These are phyloP conservation scores for Drosophila austrosaltans DNA, from an alignment of 2,888 invertebrate species.

Conservation along the genomic window DNA sequence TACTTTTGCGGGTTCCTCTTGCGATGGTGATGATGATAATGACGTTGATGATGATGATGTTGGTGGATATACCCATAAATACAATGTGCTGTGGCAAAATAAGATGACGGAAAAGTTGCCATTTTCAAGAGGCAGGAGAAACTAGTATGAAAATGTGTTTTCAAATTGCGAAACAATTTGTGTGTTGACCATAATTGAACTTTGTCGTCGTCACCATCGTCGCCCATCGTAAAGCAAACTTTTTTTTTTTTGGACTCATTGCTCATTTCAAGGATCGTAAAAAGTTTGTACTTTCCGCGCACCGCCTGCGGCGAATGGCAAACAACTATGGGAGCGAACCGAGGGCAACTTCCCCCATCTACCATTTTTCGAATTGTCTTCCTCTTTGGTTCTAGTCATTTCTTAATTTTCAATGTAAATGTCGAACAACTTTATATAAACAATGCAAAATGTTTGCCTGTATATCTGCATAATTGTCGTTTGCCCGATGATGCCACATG, in stretches of 20 bases:
- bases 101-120: slow-evolving; percentile 11
- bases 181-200: slow-evolving; percentile 75
- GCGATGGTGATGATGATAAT: slow-evolving; percentile 11
- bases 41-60: neutral
- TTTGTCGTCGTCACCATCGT: slow-evolving; percentile 55
- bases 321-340: neutral
- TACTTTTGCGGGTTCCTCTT: slow-evolving; percentile 43
- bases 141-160: slow-evolving; percentile 74
- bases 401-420: slow-evolving; percentile 19
- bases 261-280: slow-evolving; percentile 58
- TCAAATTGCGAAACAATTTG: slow-evolving; percentile 76
- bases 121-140: slow-evolving; percentile 38
- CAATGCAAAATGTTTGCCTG: slow-evolving; percentile 31
- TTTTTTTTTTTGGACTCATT: slow-evolving; percentile 45
- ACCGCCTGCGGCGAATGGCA: slow-evolving; percentile 66
- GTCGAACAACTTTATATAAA: slow-evolving; percentile 14
- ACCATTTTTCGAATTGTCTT: neutral
- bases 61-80: slow-evolving; percentile 28
- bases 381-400: slow-evolving; percentile 9
- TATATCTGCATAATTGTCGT: slow-evolving; percentile 52
- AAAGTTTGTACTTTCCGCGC: slow-evolving; percentile 56
- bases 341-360: neutral
- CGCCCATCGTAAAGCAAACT: slow-evolving; percentile 63
- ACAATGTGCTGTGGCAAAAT: slow-evolving; percentile 31
- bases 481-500: slow-evolving; percentile 42